Evolutionary conservation across 2,797 vertebrate species (phyloP).

Genomic region (Takifugu ocellatus): DNA sequence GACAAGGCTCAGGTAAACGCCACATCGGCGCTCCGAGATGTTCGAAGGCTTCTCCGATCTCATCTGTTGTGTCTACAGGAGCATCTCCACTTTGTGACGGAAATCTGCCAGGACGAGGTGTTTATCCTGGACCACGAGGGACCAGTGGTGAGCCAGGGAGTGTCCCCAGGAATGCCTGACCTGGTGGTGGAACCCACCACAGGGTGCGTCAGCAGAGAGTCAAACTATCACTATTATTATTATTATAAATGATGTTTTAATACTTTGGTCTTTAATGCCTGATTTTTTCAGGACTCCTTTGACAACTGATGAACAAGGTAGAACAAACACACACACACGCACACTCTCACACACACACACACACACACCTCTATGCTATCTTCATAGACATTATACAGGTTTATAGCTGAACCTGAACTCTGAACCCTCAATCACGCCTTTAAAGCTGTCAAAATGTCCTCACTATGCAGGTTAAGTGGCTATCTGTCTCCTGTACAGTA

Average conservation of each 20-base stretch:
- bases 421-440: too few relatives aligned
- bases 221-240: too few relatives aligned
- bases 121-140: slow-evolving; percentile 94
- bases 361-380: slow-evolving; percentile 3
- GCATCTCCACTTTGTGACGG: slow-evolving; percentile 97
- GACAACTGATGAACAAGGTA: slow-evolving; percentile 79
- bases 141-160: slow-evolving; percentile 63
- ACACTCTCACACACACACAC: too few relatives aligned
- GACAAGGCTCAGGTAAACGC: slow-evolving; percentile 95
- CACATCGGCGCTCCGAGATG: neutral
- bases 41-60: neutral
- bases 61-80: slow-evolving; percentile 73
- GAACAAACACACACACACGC: slow-evolving; percentile 13
- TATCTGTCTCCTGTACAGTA: too few relatives aligned
- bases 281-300: slow-evolving; percentile 58
- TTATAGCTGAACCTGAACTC: too few relatives aligned
- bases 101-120: slow-evolving; percentile 96
- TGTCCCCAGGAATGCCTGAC: slow-evolving; percentile 87
- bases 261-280: neutral
- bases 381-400: too few relatives aligned
- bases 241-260: neutral
- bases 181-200: slow-evolving; percentile 90
- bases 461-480: too few relatives aligned
- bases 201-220: slow-evolving; percentile 70
- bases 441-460: too few relatives aligned